Evolutionary conservation across 1,140 invertebrate species (phyloP), one percentile per base, ranked within the genome.

Genomic region (Tenebrio molitor): DNA sequence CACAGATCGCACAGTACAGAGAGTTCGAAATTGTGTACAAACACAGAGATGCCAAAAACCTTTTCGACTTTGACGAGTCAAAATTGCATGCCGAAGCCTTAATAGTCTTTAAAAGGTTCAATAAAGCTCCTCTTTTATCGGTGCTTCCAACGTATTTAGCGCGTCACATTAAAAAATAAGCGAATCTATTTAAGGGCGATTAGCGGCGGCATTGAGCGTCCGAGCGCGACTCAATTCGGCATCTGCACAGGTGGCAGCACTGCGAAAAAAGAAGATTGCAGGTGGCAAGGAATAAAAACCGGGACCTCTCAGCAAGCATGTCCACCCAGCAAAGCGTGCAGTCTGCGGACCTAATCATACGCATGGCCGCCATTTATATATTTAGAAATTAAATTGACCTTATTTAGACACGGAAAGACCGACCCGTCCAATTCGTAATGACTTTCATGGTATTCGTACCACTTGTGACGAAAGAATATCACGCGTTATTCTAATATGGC

Each of bases 311-410:
- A 25, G 33, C 25, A 17, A 69, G 42, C 67, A 69, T 69, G 44
- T 69, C 64, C 64, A 42, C 16, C 17, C 64, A 67, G 44, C 33
- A 53, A 53, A 53, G 12, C 67, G 46, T 69, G 67, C 67, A 44
- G 69, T 63, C 53, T 64, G 53, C 53, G 53, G 58, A 72, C 33
- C 62, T 64, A 72, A 72, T 72, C 46, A 72, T 68, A 68, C 53
- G 63, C 71, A 72, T 72, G 71, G 64, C 19, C 71, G 44, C 42
- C 71, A 72, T 63, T 63, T 72, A 72, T 72, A 72, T 72, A 72
- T 72, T 72, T 72, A 72, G n/a, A 64, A 72, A 72, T 68, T 66
- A 72, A 66, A 72, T 72, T 72, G 63, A 68, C 63, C 64, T 72
- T 58, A 72, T 72, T 72, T 72, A 72, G 71, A 50, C 58, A 72